Base-by-base conservation (phyloP, 2,797 vertebrate species). In the Sciaenops ocellatus region DNA sequence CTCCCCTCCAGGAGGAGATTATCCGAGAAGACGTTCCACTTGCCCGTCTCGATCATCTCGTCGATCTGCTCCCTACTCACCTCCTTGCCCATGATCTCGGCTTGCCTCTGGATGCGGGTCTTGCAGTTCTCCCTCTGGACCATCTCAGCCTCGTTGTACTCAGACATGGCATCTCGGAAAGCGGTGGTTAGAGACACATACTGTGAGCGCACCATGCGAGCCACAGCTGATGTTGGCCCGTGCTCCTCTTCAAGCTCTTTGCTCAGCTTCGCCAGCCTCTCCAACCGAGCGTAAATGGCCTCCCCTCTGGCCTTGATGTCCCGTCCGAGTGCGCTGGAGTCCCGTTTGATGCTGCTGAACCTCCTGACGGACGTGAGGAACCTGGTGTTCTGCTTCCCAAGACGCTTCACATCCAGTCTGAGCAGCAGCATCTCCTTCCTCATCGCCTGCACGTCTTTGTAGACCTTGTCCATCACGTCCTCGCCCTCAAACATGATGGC, bases 341-440 rank as follows among this genome's bases (percentile, higher is more conserved):
- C 98, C 7, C 98, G 95, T 76, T 99, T 99, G 93, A 99, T 99
- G 96, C 98, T 99, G 92, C 98, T 99, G 28, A 99, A 90, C 44
- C 98, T 96, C 76, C 98, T 93, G 93, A 99, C 96, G 0, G 98
- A 99, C 11, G 97, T 99, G 78, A 99, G 97, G 92, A 99, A 99
- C 75, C 98, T 95, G 2, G 71, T 93, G 82, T 97, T 99, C 92
- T 99, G 98, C 90, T 98, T 99, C 20, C 96, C 94, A 18, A 99
- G 94, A 0, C 96, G 95, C 88, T 92, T 97, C 79, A 99, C 96
- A 7, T 99, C 97, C 1, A 94, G 73, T 62, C 90, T 94, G 38
- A 99, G 90, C 63, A 94, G 89, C 42, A 89, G 78, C n/a, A 96
- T 98, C 88, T 98, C 97, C 75, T 94, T 95, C 87, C 96, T 96